Conservation (phyloP, 2,888 invertebrate genomes). For the Enchytraeus crypticus region DNA sequence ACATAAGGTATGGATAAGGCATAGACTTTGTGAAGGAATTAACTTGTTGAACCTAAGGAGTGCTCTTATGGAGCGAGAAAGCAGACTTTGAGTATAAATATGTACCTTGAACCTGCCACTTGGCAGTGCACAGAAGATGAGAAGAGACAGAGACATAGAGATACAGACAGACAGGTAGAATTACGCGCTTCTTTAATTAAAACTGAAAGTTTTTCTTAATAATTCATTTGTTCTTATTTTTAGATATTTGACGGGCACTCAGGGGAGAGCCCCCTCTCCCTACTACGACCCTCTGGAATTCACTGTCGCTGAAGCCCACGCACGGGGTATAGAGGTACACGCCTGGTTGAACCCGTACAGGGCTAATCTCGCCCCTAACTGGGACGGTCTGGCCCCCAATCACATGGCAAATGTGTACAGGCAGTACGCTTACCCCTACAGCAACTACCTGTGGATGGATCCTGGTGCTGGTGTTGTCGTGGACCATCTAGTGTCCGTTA, state of each 20-base stretch:
- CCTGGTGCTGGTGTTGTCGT: conserved; percentile 36
- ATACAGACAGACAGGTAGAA: no score
- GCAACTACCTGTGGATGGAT: conserved; percentile 40
- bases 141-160: no score
- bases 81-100: no score
- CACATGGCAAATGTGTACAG: conserved; percentile 37
- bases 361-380: conserved; percentile 32
- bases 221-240: no score
- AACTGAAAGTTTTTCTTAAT: no score
- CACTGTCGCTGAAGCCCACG: conserved; percentile 32
- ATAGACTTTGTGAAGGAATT: no score
- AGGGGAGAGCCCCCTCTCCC: conserved; percentile 35
- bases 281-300: conserved; percentile 38
- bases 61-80: no score
- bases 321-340: conserved; percentile 37
- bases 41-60: no score
- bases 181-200: neutral
- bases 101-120: no score
- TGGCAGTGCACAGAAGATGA: no score
- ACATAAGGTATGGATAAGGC: no score
- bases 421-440: conserved; percentile 35
- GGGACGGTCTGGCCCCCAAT: conserved; percentile 33
- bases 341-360: conserved; percentile 42
- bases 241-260: conserved; percentile 37
- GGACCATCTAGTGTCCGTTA: conserved; percentile 31